These are phyloP conservation scores for Oreortyx pictus DNA, from an alignment of 2,797 vertebrate species.

Conservation along the genomic window DNA sequence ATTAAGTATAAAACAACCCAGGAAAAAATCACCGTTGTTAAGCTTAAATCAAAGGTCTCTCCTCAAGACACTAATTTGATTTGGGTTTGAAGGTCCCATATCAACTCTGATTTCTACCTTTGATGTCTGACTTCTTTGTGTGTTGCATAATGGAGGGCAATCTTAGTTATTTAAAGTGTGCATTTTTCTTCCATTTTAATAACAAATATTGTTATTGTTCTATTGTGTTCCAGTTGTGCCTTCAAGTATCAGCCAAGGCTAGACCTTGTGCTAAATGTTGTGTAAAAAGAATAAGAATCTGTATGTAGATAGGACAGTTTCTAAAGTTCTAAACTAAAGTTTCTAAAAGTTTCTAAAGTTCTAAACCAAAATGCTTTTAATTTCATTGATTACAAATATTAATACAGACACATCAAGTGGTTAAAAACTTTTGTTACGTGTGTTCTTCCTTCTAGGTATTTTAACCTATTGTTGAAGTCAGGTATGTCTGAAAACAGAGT, in stretches of 20 bases:
- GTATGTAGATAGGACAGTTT: background rate
- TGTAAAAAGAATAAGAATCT: background rate
- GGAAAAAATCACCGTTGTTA: conserved; percentile 71
- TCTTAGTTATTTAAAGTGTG: conserved; percentile 48
- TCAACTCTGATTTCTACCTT: conserved; percentile 56
- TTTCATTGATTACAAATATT: background rate
- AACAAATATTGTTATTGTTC: conserved; percentile 53
- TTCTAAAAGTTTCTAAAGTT: background rate
- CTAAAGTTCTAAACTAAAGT: too few relatives aligned
- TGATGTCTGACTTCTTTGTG: conserved; percentile 49
- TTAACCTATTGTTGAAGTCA: background rate
- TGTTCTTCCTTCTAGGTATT: background rate
- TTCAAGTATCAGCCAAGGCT: background rate
- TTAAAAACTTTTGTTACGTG: background rate
- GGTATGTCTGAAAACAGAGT: background rate
- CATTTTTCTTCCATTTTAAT: conserved; percentile 43
- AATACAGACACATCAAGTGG: background rate
- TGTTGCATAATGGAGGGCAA: conserved; percentile 54
- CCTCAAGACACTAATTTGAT: conserved; percentile 70
- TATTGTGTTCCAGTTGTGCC: conserved; percentile 40
- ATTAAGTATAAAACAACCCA: conserved; percentile 68
- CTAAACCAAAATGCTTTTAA: background rate
- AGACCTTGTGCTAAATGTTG: background rate
- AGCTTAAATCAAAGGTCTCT: conserved; percentile 74
- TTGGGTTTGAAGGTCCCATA: conserved; percentile 54